Evolutionary conservation across 2,113 vertebrate species (phyloP).

Genomic region (Phyllopteryx taeniolatus): DNA sequence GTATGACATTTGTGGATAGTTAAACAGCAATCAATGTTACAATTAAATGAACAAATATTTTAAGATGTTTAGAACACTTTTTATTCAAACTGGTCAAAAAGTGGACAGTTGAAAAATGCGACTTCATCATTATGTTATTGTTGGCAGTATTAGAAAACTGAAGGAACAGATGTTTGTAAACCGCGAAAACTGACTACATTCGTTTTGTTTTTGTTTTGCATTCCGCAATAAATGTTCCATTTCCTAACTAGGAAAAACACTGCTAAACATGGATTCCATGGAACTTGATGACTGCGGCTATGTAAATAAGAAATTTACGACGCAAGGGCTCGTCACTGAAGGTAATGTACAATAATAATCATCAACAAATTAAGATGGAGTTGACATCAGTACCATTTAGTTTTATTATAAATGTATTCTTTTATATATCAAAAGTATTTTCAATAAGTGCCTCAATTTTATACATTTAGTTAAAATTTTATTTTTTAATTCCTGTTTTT

Average conservation of each 20-base stretch:
- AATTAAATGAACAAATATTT: too few relatives aligned
- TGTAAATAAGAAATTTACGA: neutral
- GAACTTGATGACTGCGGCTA: conserved; percentile 25
- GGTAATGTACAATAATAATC: conserved; percentile 20
- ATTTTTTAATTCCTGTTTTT: neutral
- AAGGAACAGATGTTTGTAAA: neutral
- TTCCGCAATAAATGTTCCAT: neutral
- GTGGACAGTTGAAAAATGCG: too few relatives aligned
- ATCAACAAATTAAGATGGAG: neutral
- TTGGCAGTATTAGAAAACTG: too few relatives aligned
- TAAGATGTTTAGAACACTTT: too few relatives aligned
- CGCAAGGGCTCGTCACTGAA: neutral
- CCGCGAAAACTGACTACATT: neutral
- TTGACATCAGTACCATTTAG: neutral
- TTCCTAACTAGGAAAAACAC: conserved; percentile 5
- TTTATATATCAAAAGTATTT: neutral
- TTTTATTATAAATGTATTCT: neutral
- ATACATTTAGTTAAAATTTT: neutral
- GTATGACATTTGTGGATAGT: too few relatives aligned
- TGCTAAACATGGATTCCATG: conserved; percentile 37
- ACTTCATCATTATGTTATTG: too few relatives aligned
- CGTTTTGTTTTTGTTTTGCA: neutral
- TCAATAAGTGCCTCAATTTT: neutral
- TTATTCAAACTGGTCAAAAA: too few relatives aligned
- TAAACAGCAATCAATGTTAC: too few relatives aligned